Evolutionary conservation across 1,140 invertebrate species (phyloP), one percentile per base, ranked within the genome.

Genomic region (Micrasema longulum): DNA sequence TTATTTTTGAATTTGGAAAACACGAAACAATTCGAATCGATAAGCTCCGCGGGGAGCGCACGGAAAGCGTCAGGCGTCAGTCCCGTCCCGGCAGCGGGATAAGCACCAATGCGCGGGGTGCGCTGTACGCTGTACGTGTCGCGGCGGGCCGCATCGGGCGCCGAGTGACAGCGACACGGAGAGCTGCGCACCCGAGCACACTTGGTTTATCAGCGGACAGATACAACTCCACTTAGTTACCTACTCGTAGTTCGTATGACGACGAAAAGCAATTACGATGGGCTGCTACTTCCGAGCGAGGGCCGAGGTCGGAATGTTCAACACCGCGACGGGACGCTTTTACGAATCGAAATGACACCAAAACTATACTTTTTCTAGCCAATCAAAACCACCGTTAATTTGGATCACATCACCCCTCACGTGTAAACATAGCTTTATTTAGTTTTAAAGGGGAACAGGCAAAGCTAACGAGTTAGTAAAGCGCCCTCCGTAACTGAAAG

Each of bases 251-350:
- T 48, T 1, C 36, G 11, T 10, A 26, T n/a, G 14, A 41, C 31
- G 12, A 55, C 22, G 41, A 18, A 5, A n/a, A 26, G 60, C 60
- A 64, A 64, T 64, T 64, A 64, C 23, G 38, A 41, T 41, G 36
- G 23, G 41, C 12, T 14, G 38, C 1, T 63, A 18, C 36, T n/a
- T n/a, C n/a, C n/a, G n/a, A 47, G 22, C 60, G 26, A 64, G 60
- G 60, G 60, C 60, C 60, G 60, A 64, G 60, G 60, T 64, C 60
- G 60, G n/a, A 47, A 36, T 62, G 57, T 22, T 64, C 60, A 64
- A 22, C 60, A 64, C 18, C 60, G 60, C 16, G 43, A 64, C 60
- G 60, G n/a, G 26, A 64, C 47, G 1, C 38, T 41, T 47, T 36
- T 14, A 26, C 2, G 26, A 22, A 35, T n/a, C 52, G 52, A 16